These are phyloP conservation scores for Lasiurus cinereus DNA, from an alignment of 2,113 vertebrate genomes.

Conservation along the genomic window DNA sequence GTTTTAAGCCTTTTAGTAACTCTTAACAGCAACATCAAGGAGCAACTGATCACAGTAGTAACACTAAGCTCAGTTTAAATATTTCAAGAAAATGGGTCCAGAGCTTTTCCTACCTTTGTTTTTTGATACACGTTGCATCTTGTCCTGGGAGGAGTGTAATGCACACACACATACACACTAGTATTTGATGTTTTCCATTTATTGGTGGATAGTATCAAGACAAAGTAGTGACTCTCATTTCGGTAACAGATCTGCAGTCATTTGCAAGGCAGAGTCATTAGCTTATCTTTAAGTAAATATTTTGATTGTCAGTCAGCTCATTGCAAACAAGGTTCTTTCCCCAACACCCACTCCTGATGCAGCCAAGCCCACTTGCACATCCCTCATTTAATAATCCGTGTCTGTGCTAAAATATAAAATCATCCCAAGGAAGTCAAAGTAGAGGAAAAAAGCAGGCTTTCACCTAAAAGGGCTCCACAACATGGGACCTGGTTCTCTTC, in stretches of 20 bases:
- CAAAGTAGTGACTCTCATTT: constrained; percentile 74
- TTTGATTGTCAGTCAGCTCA: constrained; percentile 83
- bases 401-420: constrained; percentile 67
- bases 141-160: neutral
- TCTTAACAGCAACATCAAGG: neutral
- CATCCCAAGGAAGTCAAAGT: constrained; percentile 71
- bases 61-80: neutral
- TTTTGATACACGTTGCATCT: constrained; percentile 19
- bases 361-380: constrained; percentile 70
- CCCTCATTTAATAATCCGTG: constrained; percentile 73
- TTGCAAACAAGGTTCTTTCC: constrained; percentile 79
- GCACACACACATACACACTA: neutral
- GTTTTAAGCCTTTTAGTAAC: constrained; percentile 38
- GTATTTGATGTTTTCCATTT: constrained; percentile 42
- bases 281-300: constrained; percentile 86
- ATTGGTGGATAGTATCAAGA: constrained; percentile 61
- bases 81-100: constrained; percentile 26
- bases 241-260: constrained; percentile 73
- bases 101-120: neutral
- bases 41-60: neutral
- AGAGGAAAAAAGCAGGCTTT: constrained; percentile 57
- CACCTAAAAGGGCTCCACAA: constrained; percentile 72
- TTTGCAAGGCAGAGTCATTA: constrained; percentile 77
- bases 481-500: constrained; percentile 71
- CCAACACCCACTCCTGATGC: constrained; percentile 57